Base-by-base conservation (phyloP, 2,113 vertebrate genomes). In the Chlorodrepanis virens region DNA sequence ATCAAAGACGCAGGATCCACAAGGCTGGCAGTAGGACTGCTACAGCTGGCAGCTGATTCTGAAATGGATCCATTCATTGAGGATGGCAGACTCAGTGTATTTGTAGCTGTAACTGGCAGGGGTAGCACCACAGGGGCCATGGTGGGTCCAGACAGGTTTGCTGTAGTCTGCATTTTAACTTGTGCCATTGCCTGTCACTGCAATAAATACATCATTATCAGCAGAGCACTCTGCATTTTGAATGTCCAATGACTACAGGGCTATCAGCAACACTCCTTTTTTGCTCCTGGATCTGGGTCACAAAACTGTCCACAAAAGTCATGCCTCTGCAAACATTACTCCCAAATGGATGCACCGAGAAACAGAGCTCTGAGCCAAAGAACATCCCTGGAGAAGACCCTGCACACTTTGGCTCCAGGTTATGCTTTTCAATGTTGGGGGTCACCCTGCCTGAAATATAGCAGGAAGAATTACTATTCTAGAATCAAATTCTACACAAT, bases 101-200 rank as follows among this genome's bases (percentile, higher is more conserved):
- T 98, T 96, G 98, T 89, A 94, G 98, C 97, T 97, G 98, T 96
- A 97, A 98, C 98, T 97, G 98, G 97, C 67, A 97, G 91, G 88
- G 98, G 95, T 93, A 98, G 95, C 96, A 98, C 97, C 95, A 98
- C 95, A 77, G 98, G 97, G 83, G 98, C 97, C 97, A 98, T 98
- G 97, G 98, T 96, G 98, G 98, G 98, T 97, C 98, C 98, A 78
- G 98, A 97, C 93, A 98, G 97, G 97, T 98, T 98, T 83, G 98
- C 97, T 98, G 98, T 94, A 94, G 98, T 98, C 98, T 99, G 99
- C 98, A 99, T 98, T 98, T 99, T 99, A 97, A 99, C 98, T 99
- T 99, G 99, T 98, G 99, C 98, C 99, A 99, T 99, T 98, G 97
- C 98, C 98, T 98, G 96, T 98, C 97, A 97, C 98, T 99, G 97